phyloP scores from a whole-genome alignment of 2,888 invertebrate genomes.

The Chirona hameri region DNA sequence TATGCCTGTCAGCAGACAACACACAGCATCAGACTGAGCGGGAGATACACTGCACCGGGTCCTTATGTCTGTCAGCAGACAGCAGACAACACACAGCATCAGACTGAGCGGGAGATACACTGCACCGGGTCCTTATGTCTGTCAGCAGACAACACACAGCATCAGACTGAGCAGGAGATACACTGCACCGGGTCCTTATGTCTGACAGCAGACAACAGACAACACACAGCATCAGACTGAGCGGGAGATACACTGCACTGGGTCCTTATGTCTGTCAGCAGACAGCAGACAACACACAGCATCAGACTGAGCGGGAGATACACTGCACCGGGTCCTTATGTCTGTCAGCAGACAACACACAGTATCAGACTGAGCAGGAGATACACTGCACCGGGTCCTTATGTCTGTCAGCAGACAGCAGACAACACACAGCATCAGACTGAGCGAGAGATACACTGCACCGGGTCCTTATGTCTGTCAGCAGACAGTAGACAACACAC shows the following conservation, averaged over 20 bases:
- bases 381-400: constrained; percentile 93
- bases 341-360: constrained; percentile 61
- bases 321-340: too few species aligned
- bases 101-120: constrained; percentile 83
- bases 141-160: constrained; percentile 49
- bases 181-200: constrained; percentile 95
- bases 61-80: constrained; percentile 52
- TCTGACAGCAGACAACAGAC: constrained; percentile 53
- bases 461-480: constrained; percentile 87
- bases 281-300: too few species aligned
- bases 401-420: constrained; percentile 60
- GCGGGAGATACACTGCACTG: constrained; percentile 91
- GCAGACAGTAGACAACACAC: constrained; percentile 7
- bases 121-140: constrained; percentile 96
- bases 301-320: too few species aligned
- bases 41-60: too few species aligned
- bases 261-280: constrained; percentile 77
- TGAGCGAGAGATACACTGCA: constrained; percentile 90
- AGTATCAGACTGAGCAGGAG: constrained; percentile 84
- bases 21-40: too few species aligned
- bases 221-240: constrained; percentile 68
- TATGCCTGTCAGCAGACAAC: constrained; percentile 62
- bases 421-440: constrained; percentile 74
- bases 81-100: constrained; percentile 89
- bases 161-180: constrained; percentile 84